These are phyloP conservation scores for Shinisaurus crocodilurus DNA, from an alignment of 2,113 vertebrate species.

Conservation along the genomic window DNA sequence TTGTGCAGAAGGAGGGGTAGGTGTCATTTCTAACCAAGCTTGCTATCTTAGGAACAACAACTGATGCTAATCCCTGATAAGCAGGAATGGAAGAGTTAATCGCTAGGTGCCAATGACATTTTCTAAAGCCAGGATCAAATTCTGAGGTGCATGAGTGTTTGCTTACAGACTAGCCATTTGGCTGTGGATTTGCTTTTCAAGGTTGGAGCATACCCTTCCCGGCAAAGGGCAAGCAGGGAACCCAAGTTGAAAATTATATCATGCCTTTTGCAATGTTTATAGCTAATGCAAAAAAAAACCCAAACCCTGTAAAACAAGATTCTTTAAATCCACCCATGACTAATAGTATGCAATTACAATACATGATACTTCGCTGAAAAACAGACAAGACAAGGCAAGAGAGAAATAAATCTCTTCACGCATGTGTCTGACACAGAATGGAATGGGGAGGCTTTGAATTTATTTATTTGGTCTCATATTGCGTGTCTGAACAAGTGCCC, in stretches of 20 bases:
- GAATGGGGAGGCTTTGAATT: background rate
- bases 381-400: background rate
- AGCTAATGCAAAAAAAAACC: too few species aligned
- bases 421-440: background rate
- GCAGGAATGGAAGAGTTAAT: background rate
- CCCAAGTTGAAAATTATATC: background rate
- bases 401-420: background rate
- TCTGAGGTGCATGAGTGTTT: background rate
- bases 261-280: background rate
- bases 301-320: background rate
- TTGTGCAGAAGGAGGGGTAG: background rate
- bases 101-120: background rate
- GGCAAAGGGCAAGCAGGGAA: background rate
- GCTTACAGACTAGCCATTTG: background rate
- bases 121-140: background rate
- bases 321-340: background rate
- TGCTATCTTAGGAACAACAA: background rate
- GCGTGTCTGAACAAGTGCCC: background rate
- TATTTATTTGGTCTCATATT: too few species aligned
- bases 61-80: background rate
- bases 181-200: background rate
- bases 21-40: background rate
- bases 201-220: background rate
- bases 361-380: background rate
- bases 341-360: background rate